These are phyloP conservation scores for Drosophila ercepeae DNA, from an alignment of 1,140 invertebrate species.

Conservation along the genomic window DNA sequence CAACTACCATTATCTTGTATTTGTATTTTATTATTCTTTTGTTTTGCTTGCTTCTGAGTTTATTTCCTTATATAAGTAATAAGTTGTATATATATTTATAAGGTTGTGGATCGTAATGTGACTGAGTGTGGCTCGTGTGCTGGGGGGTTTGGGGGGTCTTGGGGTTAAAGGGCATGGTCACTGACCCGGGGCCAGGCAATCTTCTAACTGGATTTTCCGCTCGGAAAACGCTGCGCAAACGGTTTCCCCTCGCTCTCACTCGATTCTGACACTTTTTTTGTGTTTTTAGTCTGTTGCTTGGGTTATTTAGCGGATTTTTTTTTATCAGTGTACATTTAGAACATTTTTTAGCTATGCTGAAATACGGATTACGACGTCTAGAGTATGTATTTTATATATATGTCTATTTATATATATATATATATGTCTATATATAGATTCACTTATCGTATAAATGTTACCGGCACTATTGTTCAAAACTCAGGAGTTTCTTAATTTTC, in stretches of 20 bases:
- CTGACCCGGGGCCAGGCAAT: constrained; percentile 30
- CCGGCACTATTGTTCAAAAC: constrained; percentile 81
- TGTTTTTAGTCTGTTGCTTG: constrained; percentile 48
- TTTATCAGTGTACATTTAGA: constrained; percentile 72
- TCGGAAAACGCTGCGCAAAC: constrained; percentile 56
- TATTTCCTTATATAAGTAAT: constrained; percentile 73
- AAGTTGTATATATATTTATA: constrained; percentile 80
- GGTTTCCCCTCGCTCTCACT: constrained; percentile 22
- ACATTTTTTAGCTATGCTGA: constrained; percentile 73
- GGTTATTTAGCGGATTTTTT: constrained; percentile 43
- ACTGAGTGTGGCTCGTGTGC: constrained; percentile 31
- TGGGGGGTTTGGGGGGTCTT: not conserved
- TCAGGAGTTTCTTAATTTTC: constrained; percentile 41
- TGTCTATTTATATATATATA: constrained; percentile 56
- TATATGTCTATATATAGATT: constrained; percentile 66
- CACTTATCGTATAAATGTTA: constrained; percentile 70
- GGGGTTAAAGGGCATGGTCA: not conserved
- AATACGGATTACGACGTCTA: constrained; percentile 70
- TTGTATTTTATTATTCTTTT: constrained; percentile 56
- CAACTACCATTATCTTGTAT: constrained; percentile 72
- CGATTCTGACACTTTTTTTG: constrained; percentile 4
- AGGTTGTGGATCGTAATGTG: constrained; percentile 43
- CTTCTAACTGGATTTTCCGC: constrained; percentile 24
- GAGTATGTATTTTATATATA: constrained; percentile 61
- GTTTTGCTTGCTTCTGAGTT: constrained; percentile 56